Percentiles rank a stretch among this genome's conserved stretches.
These are phyloP conservation scores for Ciconia stormi DNA, from an alignment of 2,113 vertebrate genomes.

Conservation along the genomic window DNA sequence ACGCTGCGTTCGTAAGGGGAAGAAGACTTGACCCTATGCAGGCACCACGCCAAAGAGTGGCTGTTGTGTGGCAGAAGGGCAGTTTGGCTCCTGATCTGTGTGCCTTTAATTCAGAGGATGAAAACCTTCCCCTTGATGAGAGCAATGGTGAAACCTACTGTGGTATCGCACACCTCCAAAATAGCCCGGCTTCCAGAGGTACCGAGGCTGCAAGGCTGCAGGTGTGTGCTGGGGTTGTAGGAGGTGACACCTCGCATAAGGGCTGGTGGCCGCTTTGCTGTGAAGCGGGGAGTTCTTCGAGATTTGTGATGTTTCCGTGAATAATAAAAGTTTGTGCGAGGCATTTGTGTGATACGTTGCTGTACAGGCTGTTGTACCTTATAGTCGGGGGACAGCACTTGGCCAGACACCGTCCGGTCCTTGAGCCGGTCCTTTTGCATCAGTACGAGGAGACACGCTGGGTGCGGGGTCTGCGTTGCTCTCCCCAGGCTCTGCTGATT, in stretches of 20 bases:
- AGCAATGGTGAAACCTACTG: background rate
- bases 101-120: background rate
- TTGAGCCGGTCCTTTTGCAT: background rate
- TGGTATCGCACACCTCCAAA: accelerated
- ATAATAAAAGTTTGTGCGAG: constrained; percentile 39
- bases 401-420: accelerated
- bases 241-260: background rate
- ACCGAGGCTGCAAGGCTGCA: background rate
- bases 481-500: background rate
- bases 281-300: background rate
- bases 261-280: background rate
- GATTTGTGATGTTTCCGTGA: background rate
- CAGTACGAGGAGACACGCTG: accelerated
- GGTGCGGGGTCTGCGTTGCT: background rate
- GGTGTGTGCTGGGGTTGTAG: background rate
- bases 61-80: background rate
- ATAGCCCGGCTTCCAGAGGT: accelerated
- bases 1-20: accelerated
- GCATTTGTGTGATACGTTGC: background rate
- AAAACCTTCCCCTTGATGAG: background rate
- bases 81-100: background rate
- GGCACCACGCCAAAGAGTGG: background rate
- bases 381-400: background rate
- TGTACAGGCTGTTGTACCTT: background rate
- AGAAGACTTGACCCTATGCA: background rate